These are phyloP conservation scores for Acanthaster planci DNA, from an alignment of 35 echinoderm and acorn worm genomes.

Conservation along the genomic window DNA sequence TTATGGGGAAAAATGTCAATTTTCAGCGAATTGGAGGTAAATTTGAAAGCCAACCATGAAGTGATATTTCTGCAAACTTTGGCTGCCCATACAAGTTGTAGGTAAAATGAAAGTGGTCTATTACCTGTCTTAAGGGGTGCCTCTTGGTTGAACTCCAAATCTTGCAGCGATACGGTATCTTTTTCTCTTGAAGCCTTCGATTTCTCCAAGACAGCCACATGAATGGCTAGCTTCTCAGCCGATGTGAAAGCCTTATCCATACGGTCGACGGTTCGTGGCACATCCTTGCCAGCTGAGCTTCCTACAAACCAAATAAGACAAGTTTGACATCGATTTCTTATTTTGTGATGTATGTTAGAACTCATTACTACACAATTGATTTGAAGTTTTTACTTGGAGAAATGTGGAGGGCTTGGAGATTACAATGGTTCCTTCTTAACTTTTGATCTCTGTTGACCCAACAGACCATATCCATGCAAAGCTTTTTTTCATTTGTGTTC, in stretches of 20 bases:
- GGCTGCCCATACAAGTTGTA: too few relatives aligned
- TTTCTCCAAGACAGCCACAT: conserved; percentile 58
- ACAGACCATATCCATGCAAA: too few relatives aligned
- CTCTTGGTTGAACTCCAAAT: conserved; percentile 22
- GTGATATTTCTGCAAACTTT: too few relatives aligned
- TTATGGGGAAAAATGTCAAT: background rate
- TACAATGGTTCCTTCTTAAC: too few relatives aligned
- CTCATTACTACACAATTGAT: too few relatives aligned
- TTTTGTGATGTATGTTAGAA: too few relatives aligned
- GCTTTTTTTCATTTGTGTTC: too few relatives aligned
- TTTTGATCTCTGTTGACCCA: too few relatives aligned
- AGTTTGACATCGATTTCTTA: too few relatives aligned
- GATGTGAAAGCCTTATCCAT: conserved; percentile 44
- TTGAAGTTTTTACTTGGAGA: too few relatives aligned
- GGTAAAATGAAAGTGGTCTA: too few relatives aligned
- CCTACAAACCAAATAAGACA: conserved; percentile 17
- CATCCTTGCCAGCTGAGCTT: conserved; percentile 27
- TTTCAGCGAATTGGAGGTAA: background rate
- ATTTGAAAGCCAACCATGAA: background rate
- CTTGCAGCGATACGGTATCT: conserved; percentile 1
- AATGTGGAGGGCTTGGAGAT: too few relatives aligned
- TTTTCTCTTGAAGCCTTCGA: conserved; percentile 10
- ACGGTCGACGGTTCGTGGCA: conserved; percentile 62
- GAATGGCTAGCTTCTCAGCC: conserved; percentile 66
- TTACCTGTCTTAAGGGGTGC: background rate